Evolutionary conservation across 2,113 vertebrate species (phyloP).

Genomic region (Solenodon paradoxus): DNA sequence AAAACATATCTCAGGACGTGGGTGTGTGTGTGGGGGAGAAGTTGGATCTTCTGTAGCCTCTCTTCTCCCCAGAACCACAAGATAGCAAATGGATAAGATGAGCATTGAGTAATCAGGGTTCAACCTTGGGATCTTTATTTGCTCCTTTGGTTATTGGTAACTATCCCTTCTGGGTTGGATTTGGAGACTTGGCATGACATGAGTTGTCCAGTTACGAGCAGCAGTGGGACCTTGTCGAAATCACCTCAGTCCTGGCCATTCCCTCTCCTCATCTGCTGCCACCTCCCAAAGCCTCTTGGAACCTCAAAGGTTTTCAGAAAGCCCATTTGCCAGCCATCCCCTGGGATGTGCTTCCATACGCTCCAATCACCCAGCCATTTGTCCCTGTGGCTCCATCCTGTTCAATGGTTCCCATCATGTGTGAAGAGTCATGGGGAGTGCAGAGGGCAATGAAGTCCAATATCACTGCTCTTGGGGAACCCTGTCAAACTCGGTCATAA

Average conservation of each 20-base stretch:
- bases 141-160: neutral
- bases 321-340: neutral
- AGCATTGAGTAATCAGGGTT: neutral
- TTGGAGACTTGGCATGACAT: neutral
- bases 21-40: neutral
- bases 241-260: neutral
- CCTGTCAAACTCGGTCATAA: neutral
- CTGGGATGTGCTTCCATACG: neutral
- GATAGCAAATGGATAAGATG: neutral
- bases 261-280: neutral
- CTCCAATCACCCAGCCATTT: neutral
- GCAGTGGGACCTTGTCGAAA: neutral
- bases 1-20: slow-evolving; percentile 37
- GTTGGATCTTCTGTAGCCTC: neutral
- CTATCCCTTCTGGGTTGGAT: neutral
- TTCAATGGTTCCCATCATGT: neutral
- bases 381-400: neutral
- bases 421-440: neutral
- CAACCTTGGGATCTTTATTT: neutral
- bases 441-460: neutral
- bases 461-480: neutral
- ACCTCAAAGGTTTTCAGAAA: neutral
- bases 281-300: neutral
- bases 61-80: neutral
- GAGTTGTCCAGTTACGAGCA: neutral